phyloP scores from a whole-genome alignment of 2,888 invertebrate species.

The Xanthostigma xanthostigma region DNA sequence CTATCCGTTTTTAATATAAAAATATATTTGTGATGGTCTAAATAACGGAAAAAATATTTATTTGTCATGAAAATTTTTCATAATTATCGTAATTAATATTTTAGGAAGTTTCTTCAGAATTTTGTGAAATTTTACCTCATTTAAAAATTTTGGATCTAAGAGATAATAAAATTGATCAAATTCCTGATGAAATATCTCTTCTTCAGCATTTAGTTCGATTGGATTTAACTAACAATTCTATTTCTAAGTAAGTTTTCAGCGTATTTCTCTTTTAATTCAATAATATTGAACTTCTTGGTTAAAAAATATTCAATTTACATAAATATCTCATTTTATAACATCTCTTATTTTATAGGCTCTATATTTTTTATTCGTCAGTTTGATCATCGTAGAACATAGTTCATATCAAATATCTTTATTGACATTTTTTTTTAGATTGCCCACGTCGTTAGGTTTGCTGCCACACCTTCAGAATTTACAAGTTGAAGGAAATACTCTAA shows the following conservation, averaged over 20 bases:
- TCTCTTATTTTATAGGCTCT: not conserved
- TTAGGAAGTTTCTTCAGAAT: not conserved
- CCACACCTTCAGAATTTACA: slow-evolving; percentile 68
- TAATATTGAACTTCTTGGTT: no score
- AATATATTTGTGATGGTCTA: not conserved
- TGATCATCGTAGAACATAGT: no score
- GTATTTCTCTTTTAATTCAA: not conserved
- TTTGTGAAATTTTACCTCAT: slow-evolving; percentile 47
- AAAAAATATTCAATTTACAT: no score
- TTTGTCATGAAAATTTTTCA: not conserved
- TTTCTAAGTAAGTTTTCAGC: slow-evolving; percentile 26
- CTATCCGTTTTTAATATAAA: no score
- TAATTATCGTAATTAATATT: not conserved
- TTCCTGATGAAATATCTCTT: slow-evolving; percentile 67
- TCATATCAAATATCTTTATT: not conserved
- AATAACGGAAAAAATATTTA: not conserved
- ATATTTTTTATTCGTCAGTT: no score
- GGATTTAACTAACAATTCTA: slow-evolving; percentile 71
- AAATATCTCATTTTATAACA: no score
- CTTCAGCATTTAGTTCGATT: slow-evolving; percentile 64
- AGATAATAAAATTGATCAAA: slow-evolving; percentile 60
- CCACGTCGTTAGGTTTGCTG: slow-evolving; percentile 50
- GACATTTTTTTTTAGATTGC: slow-evolving; percentile 36
- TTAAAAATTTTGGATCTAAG: slow-evolving; percentile 62
- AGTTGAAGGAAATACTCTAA: slow-evolving; percentile 75